Evolutionary conservation across 2,113 vertebrate species (phyloP), one percentile per base, ranked within the genome.

Genomic region (Gallinago paraguaiae): DNA sequence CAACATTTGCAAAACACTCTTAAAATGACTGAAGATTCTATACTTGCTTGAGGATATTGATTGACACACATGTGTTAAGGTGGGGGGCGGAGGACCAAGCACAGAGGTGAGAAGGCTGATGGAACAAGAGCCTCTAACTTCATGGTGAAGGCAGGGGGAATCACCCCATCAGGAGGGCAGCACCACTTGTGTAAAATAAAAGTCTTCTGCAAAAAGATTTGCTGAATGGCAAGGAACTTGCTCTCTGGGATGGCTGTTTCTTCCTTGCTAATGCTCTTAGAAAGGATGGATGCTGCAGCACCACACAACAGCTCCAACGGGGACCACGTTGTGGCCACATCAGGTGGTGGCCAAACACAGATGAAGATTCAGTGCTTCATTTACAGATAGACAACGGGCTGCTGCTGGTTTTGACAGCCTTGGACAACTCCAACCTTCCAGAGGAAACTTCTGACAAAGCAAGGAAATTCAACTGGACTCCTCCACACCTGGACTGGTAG

Each of bases 251-350:
- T 78, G 57, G 13, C n/a, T 19, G 6, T 30, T 80, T 64, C 69
- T 43, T 48, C 45, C n/a, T 54, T 0, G 2, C 13, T 33, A 41
- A 59, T 17, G 59, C 41, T 41, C 51, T 37, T 18, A 6, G 16
- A 27, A 59, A 43, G n/a, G 22, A 41, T 7, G 31, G 68, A 43
- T n/a, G 63, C 28, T 2, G 3, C 43, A 72, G 71, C 27, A 77
- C 17, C 15, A n/a, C 6, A 17, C 28, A 50, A 46, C 7, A 56
- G 51, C 33, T 46, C 37, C 51, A 61, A 19, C 2, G 7, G 20
- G 5, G 9, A 50, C 13, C 24, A 70, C 13, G 11, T 16, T 2
- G 3, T 3, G 3, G 1, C 37, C 39, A 53, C 0, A 0, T 2
- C 17, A 10, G 16, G 61, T 17, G 60, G 24, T 22, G 27, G 33